phyloP scores from a whole-genome alignment of 2,797 vertebrate species.

The Sebastes trivittatus region DNA sequence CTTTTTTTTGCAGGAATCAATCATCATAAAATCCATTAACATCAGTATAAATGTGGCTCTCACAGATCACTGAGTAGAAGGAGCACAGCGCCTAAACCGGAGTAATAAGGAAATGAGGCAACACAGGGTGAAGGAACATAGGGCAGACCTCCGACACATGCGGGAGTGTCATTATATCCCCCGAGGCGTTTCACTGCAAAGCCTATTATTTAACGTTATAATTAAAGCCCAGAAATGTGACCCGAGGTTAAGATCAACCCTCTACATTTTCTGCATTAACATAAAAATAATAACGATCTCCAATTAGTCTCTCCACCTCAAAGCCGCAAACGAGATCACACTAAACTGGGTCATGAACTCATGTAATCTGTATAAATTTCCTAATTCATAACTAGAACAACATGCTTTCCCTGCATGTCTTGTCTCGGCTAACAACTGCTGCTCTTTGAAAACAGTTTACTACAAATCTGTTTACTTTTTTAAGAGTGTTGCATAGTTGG shows the following conservation, averaged over 20 bases:
- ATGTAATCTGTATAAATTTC: conserved; percentile 57
- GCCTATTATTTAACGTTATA: conserved; percentile 66
- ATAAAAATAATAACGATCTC: conserved; percentile 67
- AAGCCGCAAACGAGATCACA: conserved; percentile 50
- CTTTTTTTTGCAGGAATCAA: background rate
- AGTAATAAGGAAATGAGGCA: conserved; percentile 28
- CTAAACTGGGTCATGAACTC: conserved; percentile 65
- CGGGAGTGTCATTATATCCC: conserved; percentile 39
- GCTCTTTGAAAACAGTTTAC: conserved; percentile 37
- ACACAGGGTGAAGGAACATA: conserved; percentile 13
- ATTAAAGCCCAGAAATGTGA: conserved; percentile 62
- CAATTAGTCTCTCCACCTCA: conserved; percentile 69
- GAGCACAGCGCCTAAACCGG: background rate
- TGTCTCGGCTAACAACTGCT: conserved; percentile 22
- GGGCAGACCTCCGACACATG: conserved; percentile 33
- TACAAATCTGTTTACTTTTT: background rate
- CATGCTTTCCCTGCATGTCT: conserved; percentile 27
- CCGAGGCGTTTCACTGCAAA: conserved; percentile 32
- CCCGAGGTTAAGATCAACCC: conserved; percentile 53
- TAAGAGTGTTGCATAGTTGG: background rate
- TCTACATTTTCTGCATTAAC: conserved; percentile 58
- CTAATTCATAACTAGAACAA: conserved; percentile 49
- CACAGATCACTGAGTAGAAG: conserved; percentile 3
- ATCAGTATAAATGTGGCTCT: background rate
- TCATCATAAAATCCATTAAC: conserved; percentile 15